Percentiles rank a stretch among this genome's conserved stretches.
Evolutionary conservation across 2,113 vertebrate species (phyloP).

Genomic region (Forbesichthys agassizii): DNA sequence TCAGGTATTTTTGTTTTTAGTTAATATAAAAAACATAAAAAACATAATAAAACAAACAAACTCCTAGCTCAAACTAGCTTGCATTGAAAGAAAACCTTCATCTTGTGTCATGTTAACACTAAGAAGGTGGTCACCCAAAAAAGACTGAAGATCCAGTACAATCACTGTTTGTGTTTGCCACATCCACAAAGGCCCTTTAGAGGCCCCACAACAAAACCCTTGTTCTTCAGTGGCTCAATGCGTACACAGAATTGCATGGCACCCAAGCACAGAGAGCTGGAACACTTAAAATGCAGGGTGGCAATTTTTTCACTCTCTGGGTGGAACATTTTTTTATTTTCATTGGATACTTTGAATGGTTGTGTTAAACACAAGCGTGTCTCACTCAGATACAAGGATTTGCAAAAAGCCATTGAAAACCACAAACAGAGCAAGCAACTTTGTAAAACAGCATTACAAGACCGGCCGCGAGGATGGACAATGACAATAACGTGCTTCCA

Average conservation of each 20-base stretch:
- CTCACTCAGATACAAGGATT: background rate
- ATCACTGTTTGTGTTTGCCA: slow-evolving; percentile 77
- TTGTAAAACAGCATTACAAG: background rate
- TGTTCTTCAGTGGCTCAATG: slow-evolving; percentile 75
- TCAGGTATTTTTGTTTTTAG: no score
- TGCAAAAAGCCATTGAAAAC: background rate
- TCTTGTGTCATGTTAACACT: slow-evolving; percentile 71
- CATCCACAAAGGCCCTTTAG: slow-evolving; percentile 86
- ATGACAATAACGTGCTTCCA: slow-evolving; percentile 22
- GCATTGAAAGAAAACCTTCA: slow-evolving; percentile 79
- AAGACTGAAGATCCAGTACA: slow-evolving; percentile 85
- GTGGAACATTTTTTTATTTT: slow-evolving; percentile 37
- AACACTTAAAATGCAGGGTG: slow-evolving; percentile 64
- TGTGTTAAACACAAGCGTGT: slow-evolving; percentile 9
- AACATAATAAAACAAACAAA: no score
- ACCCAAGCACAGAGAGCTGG: slow-evolving; percentile 71
- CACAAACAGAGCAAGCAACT: background rate
- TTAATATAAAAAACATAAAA: no score
- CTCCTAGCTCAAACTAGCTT: slow-evolving; percentile 1
- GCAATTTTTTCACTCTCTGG: slow-evolving; percentile 66
- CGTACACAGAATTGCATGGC: slow-evolving; percentile 72
- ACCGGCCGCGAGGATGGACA: slow-evolving; percentile 17
- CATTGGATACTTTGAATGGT: slow-evolving; percentile 48
- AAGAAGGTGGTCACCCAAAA: slow-evolving; percentile 79
- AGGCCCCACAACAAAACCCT: slow-evolving; percentile 79